These are phyloP conservation scores for Malurus cyaneus DNA, from an alignment of 2,113 vertebrate species.

Conservation along the genomic window DNA sequence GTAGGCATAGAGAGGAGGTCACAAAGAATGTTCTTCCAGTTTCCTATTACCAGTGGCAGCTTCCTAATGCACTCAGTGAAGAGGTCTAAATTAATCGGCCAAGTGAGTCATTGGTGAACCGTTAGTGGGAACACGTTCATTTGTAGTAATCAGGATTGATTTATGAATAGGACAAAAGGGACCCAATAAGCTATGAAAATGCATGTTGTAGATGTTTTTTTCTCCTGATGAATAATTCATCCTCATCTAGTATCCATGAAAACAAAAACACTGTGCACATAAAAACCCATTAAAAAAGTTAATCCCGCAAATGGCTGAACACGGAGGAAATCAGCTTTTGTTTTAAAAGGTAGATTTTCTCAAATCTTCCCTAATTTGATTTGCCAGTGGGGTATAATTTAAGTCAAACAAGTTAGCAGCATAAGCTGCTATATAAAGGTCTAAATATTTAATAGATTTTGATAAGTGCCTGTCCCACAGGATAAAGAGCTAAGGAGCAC, in stretches of 20 bases:
- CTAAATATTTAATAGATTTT: slow-evolving; percentile 63
- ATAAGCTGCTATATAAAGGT: slow-evolving; percentile 15
- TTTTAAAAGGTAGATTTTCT: slow-evolving; percentile 65
- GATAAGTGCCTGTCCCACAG: neutral
- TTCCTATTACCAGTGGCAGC: neutral
- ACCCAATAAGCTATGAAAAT: slow-evolving; percentile 49
- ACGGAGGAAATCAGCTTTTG: slow-evolving; percentile 38
- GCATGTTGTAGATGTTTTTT: neutral
- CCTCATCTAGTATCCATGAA: slow-evolving; percentile 15
- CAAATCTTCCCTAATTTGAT: slow-evolving; percentile 62
- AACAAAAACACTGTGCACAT: slow-evolving; percentile 48
- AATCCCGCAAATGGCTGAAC: slow-evolving; percentile 66
- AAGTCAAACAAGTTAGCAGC: slow-evolving; percentile 61
- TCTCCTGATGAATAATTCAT: slow-evolving; percentile 55
- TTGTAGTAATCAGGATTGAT: slow-evolving; percentile 28
- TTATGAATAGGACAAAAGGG: slow-evolving; percentile 38
- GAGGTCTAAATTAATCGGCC: slow-evolving; percentile 5
- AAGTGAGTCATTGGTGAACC: neutral
- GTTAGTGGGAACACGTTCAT: neutral
- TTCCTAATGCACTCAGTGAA: neutral
- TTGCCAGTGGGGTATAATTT: slow-evolving; percentile 58
- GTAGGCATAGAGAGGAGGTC: neutral
- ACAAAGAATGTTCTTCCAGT: neutral
- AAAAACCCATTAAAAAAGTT: slow-evolving; percentile 65
- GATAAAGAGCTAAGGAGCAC: neutral